Conservation (phyloP, 2,888 invertebrate genomes). For the Drosophila anomelani region DNA sequence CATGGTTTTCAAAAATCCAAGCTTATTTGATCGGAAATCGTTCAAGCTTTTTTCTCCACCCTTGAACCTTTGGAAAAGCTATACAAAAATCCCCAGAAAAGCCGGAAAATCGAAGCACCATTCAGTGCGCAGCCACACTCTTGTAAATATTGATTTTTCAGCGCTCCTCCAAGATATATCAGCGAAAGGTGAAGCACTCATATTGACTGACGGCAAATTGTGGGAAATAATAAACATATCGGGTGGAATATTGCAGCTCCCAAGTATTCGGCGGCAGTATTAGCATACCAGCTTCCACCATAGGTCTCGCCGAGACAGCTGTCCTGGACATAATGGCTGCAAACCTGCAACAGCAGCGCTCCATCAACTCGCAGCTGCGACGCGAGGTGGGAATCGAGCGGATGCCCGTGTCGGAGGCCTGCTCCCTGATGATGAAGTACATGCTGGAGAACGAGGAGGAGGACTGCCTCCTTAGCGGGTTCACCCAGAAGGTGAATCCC, state of each 20-base stretch:
- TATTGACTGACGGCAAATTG: neutral
- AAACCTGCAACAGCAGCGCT: slow-evolving; percentile 95
- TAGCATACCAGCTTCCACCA: slow-evolving; percentile 68
- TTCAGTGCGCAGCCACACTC: slow-evolving; percentile 28
- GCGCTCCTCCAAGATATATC: neutral
- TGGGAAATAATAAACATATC: neutral
- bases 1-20: neutral
- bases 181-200: slow-evolving; percentile 3
- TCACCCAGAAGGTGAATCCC: slow-evolving; percentile 97
- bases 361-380: slow-evolving; percentile 96
- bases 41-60: slow-evolving; percentile 1
- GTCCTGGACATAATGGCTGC: slow-evolving; percentile 97
- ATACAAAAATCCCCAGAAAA: neutral
- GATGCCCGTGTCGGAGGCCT: slow-evolving; percentile 91
- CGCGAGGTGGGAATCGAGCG: slow-evolving; percentile 95
- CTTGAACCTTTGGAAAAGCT: slow-evolving; percentile 3
- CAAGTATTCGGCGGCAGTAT: slow-evolving; percentile 27
- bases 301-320: slow-evolving; percentile 89
- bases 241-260: slow-evolving; percentile 15
- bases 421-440: slow-evolving; percentile 95
- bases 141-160: slow-evolving; percentile 45
- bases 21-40: neutral
- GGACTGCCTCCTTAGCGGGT: slow-evolving; percentile 96
- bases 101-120: slow-evolving; percentile 6
- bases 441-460: slow-evolving; percentile 96